Percentiles rank a stretch among this genome's conserved stretches.
Conservation (phyloP, 2,888 invertebrate species). For the Eupithecia vulgata region DNA sequence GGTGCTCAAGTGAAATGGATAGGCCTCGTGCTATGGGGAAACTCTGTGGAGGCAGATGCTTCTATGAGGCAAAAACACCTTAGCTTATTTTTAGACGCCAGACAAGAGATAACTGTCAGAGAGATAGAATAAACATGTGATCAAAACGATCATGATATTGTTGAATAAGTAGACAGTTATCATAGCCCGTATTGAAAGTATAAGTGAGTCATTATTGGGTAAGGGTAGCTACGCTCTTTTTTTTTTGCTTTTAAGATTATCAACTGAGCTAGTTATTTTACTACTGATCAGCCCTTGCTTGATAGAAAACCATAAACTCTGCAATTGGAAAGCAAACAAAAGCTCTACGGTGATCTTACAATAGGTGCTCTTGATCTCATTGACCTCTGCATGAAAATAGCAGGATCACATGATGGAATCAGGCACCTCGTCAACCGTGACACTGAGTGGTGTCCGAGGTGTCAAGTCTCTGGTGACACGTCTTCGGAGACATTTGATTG, state of each 20-base stretch:
- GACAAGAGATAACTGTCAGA: background rate
- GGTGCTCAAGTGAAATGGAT: slow-evolving; percentile 36
- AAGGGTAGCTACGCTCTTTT: background rate
- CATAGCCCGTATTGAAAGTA: background rate
- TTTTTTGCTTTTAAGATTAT: too few relatives aligned
- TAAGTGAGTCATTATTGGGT: background rate
- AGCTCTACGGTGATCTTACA: background rate
- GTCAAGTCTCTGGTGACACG: slow-evolving; percentile 31
- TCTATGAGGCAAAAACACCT: background rate
- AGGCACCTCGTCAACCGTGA: slow-evolving; percentile 42
- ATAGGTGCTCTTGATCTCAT: slow-evolving; percentile 28
- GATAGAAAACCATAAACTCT: background rate
- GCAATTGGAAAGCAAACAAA: background rate
- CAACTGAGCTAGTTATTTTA: background rate
- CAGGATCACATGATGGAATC: slow-evolving; percentile 39
- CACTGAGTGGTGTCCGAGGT: slow-evolving; percentile 39
- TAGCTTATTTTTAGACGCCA: background rate
- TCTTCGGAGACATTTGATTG: slow-evolving; percentile 40
- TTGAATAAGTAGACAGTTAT: background rate
- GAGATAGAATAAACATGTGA: background rate
- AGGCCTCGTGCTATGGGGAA: slow-evolving; percentile 33
- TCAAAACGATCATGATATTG: background rate
- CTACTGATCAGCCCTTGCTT: background rate
- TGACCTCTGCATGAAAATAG: slow-evolving; percentile 38
- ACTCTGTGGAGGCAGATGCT: slow-evolving; percentile 17